Evolutionary conservation across 2,113 vertebrate genomes (phyloP).

Genomic region (Dromaius novaehollandiae): DNA sequence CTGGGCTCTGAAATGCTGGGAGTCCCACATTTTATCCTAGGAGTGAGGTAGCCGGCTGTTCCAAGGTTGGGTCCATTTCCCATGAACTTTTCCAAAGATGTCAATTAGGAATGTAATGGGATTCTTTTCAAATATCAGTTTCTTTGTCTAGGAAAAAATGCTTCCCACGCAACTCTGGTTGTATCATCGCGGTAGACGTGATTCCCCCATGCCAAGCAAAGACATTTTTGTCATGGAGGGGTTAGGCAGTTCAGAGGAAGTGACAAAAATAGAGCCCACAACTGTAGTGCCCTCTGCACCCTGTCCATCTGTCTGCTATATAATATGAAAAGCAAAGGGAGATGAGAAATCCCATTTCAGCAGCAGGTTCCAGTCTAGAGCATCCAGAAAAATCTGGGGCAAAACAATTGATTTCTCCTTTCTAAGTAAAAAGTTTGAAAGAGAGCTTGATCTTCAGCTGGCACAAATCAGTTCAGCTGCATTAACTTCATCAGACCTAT

Average conservation of each 20-base stretch:
- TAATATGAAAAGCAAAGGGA: conserved; percentile 23
- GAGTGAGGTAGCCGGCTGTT: not conserved
- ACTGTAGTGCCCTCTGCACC: not conserved
- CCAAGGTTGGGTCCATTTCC: not conserved
- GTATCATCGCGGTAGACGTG: not conserved
- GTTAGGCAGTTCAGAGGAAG: conserved; percentile 27
- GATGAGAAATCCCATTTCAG: conserved; percentile 16
- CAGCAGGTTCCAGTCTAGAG: not conserved
- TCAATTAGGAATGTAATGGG: not conserved
- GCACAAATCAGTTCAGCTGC: conserved; percentile 29
- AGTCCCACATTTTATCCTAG: not conserved
- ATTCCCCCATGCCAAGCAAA: not conserved
- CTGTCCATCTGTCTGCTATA: not conserved
- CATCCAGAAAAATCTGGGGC: conserved; percentile 18
- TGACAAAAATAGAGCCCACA: conserved; percentile 34
- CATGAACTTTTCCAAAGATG: not conserved
- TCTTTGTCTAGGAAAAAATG: not conserved
- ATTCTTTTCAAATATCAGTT: not conserved
- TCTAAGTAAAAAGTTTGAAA: not conserved
- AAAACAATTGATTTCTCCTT: conserved; percentile 11
- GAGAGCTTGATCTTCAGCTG: not conserved
- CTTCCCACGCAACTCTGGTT: conserved; percentile 33
- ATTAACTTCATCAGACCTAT: conserved; percentile 15
- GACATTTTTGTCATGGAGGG: conserved; percentile 5
- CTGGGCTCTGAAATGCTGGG: not conserved